Evolutionary conservation across 2,888 invertebrate genomes (phyloP).

Genomic region (Ophion ellenae): DNA sequence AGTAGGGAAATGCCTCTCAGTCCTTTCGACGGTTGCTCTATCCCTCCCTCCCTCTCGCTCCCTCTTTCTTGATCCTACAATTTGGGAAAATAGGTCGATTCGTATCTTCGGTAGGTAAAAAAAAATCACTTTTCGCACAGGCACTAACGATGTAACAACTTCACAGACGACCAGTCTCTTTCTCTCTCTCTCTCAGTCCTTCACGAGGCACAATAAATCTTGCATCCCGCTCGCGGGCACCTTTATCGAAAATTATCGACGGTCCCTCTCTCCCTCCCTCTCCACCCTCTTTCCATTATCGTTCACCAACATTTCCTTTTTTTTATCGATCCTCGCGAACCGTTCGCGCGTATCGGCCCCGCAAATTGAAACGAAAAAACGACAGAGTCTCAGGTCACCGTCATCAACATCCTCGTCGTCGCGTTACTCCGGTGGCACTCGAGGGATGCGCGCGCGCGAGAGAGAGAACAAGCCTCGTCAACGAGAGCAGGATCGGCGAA

Average conservation of each 20-base stretch:
- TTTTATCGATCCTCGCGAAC: neutral
- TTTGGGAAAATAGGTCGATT: too few relatives aligned
- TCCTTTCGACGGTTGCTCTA: too few relatives aligned
- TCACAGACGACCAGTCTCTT: neutral
- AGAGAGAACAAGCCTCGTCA: neutral
- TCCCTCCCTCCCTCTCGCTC: too few relatives aligned
- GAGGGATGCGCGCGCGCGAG: too few relatives aligned
- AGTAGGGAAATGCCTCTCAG: too few relatives aligned
- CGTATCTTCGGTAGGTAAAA: neutral
- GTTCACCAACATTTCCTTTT: neutral
- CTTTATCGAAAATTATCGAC: conserved; percentile 20
- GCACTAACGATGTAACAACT: conserved; percentile 50
- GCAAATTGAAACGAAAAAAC: too few relatives aligned
- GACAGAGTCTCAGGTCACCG: too few relatives aligned
- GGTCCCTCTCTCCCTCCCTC: neutral
- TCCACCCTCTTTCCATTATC: neutral
- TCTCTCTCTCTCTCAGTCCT: neutral
- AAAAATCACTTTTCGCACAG: conserved; percentile 44
- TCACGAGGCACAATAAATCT: conserved; percentile 14
- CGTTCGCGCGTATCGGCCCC: neutral
- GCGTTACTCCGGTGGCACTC: neutral
- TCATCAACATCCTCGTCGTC: too few relatives aligned
- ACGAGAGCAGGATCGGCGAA: neutral
- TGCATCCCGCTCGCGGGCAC: neutral
- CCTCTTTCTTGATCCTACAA: too few relatives aligned